Evolutionary conservation across 1,140 invertebrate genomes (phyloP).

Genomic region (Colletes latitarsis): DNA sequence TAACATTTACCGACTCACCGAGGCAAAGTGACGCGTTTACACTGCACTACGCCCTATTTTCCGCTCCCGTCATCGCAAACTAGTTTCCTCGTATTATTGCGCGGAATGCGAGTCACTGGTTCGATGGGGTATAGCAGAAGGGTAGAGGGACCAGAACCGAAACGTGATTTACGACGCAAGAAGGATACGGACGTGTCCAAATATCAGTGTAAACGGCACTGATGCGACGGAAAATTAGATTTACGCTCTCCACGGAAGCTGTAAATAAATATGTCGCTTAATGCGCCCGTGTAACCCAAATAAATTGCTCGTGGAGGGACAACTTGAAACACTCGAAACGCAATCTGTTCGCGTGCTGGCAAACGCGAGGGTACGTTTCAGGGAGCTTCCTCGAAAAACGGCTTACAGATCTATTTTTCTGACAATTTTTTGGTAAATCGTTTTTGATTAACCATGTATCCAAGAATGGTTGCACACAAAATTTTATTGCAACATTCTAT

Average conservation of each 20-base stretch:
- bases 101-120: slow-evolving; percentile 13
- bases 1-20: neutral
- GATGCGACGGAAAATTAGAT: slow-evolving; percentile 70
- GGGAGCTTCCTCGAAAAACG: too few relatives aligned
- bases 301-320: neutral
- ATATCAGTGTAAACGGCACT: slow-evolving; percentile 68
- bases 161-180: slow-evolving; percentile 54
- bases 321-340: neutral
- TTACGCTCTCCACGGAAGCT: slow-evolving; percentile 68
- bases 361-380: neutral
- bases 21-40: slow-evolving; percentile 18
- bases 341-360: neutral
- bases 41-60: slow-evolving; percentile 42
- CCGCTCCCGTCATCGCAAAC: slow-evolving; percentile 31
- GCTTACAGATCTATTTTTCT: too few relatives aligned
- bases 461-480: too few relatives aligned
- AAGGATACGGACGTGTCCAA: slow-evolving; percentile 49
- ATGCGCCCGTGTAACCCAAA: slow-evolving; percentile 18
- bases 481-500: too few relatives aligned
- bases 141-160: slow-evolving; percentile 8
- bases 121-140: neutral
- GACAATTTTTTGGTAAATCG: too few relatives aligned
- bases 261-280: slow-evolving; percentile 66
- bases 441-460: too few relatives aligned
- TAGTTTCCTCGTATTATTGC: slow-evolving; percentile 49